phyloP scores from a whole-genome alignment of 1,140 invertebrate genomes.

The Trichoplusia ni region DNA sequence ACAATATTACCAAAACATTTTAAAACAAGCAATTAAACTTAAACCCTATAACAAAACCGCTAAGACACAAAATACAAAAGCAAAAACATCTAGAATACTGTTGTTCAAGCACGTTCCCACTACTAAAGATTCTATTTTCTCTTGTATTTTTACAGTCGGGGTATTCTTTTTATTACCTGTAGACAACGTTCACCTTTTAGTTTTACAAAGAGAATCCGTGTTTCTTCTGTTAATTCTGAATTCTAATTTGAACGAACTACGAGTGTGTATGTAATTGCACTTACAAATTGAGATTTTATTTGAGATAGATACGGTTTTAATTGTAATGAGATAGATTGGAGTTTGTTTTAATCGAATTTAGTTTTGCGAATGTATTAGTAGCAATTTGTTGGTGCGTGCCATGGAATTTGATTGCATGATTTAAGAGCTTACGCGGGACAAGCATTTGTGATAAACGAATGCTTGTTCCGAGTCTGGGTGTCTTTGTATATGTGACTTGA shows the following conservation, averaged over 20 bases:
- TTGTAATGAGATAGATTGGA: not conserved
- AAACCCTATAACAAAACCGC: not conserved
- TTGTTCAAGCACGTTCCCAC: constrained; percentile 16
- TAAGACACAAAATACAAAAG: constrained; percentile 14
- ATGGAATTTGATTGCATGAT: too few relatives aligned
- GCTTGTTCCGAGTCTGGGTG: too few relatives aligned
- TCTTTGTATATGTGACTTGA: too few relatives aligned
- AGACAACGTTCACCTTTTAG: constrained; percentile 19
- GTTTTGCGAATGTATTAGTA: too few relatives aligned
- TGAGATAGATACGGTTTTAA: not conserved
- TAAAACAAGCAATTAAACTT: not conserved
- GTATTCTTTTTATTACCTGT: not conserved
- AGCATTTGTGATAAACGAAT: too few relatives aligned
- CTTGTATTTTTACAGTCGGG: constrained; percentile 20
- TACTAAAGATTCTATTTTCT: constrained; percentile 6
- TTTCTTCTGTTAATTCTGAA: constrained; percentile 25
- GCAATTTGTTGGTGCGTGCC: too few relatives aligned
- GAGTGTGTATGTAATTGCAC: constrained; percentile 17
- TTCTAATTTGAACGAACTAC: constrained; percentile 23
- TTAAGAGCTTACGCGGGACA: too few relatives aligned
- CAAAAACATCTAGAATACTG: constrained; percentile 5
- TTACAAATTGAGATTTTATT: not conserved
- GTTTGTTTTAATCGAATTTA: not conserved
- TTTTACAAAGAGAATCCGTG: not conserved
- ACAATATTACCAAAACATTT: constrained; percentile 9